Base-by-base conservation (phyloP, 2,888 invertebrate species). In the Tenthredo scrophulariae region DNA sequence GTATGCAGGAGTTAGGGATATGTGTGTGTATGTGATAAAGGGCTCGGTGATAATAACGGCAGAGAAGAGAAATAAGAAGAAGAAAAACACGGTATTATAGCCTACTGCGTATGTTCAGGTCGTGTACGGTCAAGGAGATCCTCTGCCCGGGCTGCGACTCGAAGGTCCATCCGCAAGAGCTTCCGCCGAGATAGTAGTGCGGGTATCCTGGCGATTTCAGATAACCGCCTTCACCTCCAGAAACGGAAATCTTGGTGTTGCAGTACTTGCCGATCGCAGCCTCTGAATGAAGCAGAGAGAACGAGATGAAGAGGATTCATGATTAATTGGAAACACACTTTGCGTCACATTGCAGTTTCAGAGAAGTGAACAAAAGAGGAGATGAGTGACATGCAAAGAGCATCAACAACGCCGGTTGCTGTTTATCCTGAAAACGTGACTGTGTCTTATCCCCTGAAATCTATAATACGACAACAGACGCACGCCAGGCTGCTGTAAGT, bases 41-140 rank as follows among this genome's bases (percentile, higher is more conserved):
- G 62, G 15, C 40, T 46, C 77, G 6, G 18, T 75, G 62, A 37
- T 82, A 79, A 40, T 50, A 40, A 26, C n/a, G n/a, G 33, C 40
- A 43, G 29, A 85, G 80, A 54, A 43, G 26, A 83, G 26, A 9
- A 50, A 84, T n/a, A 84, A 22, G 50, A 43, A 50, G n/a, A 84
- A 1, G 33, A 46, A 29, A 15, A 79, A 18, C 7, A 5, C 33
- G 29, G 46, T 46, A 3, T n/a, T 43, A 40, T 58, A 37, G 22
- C 95, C 95, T 93, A 96, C 97, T 95, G 91, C 96, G 95, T 89
- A 97, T 94, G 86, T 96, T 95, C 87, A 97, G 94, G 92, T 97
- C 97, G 88, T 97, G 93, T 50, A 97, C 93, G 0, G 95, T 95
- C 80, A 97, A 91, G 87, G 95, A 94, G 84, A 97, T 94, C 89